A percentile compares a stretch with the other conserved stretches of the same genome.
phyloP scores from a whole-genome alignment of 2,888 invertebrate genomes.

The Thysanoteuthis rhombus region DNA sequence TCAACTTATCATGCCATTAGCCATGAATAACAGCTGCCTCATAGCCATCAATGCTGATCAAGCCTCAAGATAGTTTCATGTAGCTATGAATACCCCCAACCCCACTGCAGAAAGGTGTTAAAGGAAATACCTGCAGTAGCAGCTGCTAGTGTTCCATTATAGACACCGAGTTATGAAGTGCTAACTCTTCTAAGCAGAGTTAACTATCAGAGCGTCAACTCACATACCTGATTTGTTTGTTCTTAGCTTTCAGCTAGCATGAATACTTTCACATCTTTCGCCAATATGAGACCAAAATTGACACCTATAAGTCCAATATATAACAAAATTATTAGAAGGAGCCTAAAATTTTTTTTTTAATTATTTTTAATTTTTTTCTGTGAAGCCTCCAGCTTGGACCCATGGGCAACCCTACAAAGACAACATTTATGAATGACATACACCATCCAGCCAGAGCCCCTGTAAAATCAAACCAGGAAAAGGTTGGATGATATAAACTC shows the following conservation, averaged over 20 bases:
- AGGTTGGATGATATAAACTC: conserved; percentile 15
- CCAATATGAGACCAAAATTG: conserved; percentile 29
- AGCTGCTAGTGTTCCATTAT: not conserved
- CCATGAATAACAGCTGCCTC: not conserved
- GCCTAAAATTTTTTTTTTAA: not conserved
- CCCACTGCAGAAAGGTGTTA: not conserved
- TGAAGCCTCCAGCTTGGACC: conserved; percentile 27
- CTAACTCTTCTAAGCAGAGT: conserved; percentile 12
- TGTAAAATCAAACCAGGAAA: conserved; percentile 29
- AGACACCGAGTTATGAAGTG: not conserved
- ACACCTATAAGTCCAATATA: conserved; percentile 31
- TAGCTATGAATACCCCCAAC: not conserved
- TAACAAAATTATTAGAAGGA: conserved; percentile 26
- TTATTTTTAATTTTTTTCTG: not conserved
- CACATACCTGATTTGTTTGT: conserved; percentile 28
- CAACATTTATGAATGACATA: conserved; percentile 26
- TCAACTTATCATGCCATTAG: not conserved
- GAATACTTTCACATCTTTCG: conserved; percentile 27
- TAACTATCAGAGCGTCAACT: conserved; percentile 16
- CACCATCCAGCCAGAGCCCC: conserved; percentile 1
- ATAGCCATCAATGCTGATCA: not conserved
- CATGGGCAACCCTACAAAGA: conserved; percentile 30
- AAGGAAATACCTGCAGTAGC: not conserved
- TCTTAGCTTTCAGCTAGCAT: conserved; percentile 29
- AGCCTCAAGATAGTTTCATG: not conserved